Evolutionary conservation across 1,140 invertebrate genomes (phyloP).

Genomic region (Pseudobourletiella spinata): DNA sequence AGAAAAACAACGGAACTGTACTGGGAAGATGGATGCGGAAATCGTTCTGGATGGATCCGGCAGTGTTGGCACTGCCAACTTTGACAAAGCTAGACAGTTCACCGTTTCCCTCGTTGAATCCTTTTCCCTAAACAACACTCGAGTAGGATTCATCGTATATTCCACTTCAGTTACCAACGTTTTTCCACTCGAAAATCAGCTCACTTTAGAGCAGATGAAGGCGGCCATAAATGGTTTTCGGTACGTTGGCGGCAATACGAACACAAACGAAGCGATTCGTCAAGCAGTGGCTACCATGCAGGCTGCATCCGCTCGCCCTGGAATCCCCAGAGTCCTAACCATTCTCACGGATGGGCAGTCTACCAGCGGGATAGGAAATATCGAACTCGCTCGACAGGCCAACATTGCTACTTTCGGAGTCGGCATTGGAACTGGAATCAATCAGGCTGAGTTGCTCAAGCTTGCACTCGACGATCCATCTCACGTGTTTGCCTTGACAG

Average conservation of each 20-base stretch:
- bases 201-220: neutral
- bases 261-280: neutral
- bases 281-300: neutral
- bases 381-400: neutral
- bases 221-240: neutral
- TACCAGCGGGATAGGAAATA: neutral
- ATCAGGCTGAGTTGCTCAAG: neutral
- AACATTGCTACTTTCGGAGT: neutral
- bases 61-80: neutral
- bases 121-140: neutral
- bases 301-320: neutral
- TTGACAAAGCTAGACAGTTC: constrained; percentile 4
- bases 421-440: constrained; percentile 8
- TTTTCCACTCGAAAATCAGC: neutral
- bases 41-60: constrained; percentile 13
- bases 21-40: constrained; percentile 8
- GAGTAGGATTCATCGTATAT: constrained; percentile 8
- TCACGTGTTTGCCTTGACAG: neutral
- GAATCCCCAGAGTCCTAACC: neutral
- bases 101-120: neutral
- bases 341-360: constrained; percentile 18
- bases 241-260: neutral
- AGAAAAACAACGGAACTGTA: neutral
- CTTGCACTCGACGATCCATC: constrained; percentile 2
- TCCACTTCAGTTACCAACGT: neutral